Base-by-base conservation (phyloP, 2,888 invertebrate genomes). In the Pristionchus exspectatus region DNA sequence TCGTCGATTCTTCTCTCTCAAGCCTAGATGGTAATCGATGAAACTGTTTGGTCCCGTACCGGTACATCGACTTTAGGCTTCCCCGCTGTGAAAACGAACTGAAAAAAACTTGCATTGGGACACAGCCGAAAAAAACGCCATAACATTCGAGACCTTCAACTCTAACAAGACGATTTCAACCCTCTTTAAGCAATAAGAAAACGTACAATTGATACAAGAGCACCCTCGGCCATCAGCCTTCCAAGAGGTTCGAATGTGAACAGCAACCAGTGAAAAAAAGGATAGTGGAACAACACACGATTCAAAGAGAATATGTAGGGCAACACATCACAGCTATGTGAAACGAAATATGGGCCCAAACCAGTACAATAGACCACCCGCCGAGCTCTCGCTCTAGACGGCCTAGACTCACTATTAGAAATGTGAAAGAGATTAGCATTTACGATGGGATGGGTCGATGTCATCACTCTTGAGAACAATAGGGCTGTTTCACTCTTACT, bases 261-360 rank as follows among this genome's bases (percentile, higher is more conserved):
- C 21, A 89, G 91, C 33, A 94, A 44, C 90, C 91, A 93, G 91
- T 92, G 72, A 81, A 87, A 30, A 30, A 21, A n/a, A 33, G 44
- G 30, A 30, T 30, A 33, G 12, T 66, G n/a, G n/a, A 12, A 66
- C 66, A 30, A 27, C 3, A 72, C 12, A 33, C 1, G 27, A 30
- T 72, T 12, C 27, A 72, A 72, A 30, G 7, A 63, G n/a, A 21
- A 33, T 30, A 72, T 72, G 4, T 12, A 72, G 24, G 63, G 63
- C 44, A 50, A 63, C 12, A 30, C 30, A 72, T 33, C 14, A 16
- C 69, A 30, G 30, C 21, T 9, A 14, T 30, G 30, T 27, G 27
- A 54, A 12, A 16, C 21, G 50, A 30, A 83, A 30, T 38, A 56
- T 50, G 33, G 54, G 0, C 12, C 56, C 54, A 18, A 83, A 4